These are phyloP conservation scores for Meleagris gallopavo DNA, from an alignment of 2,113 vertebrate genomes.

Conservation along the genomic window DNA sequence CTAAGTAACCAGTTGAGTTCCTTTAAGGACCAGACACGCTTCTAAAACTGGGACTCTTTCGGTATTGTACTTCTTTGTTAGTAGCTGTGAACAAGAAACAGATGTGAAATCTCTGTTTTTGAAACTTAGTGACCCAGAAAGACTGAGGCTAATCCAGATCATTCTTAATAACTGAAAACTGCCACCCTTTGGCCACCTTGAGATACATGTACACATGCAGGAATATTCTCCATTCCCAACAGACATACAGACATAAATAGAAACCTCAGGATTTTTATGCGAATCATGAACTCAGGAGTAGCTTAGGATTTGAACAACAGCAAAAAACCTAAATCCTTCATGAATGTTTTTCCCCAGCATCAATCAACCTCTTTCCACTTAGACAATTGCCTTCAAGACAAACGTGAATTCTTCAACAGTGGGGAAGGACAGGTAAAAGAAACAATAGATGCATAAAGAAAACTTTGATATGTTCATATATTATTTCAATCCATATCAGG, in stretches of 20 bases:
- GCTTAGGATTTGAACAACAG: not conserved
- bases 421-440: not conserved
- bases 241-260: not conserved
- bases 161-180: constrained; percentile 63
- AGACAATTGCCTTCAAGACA: not conserved
- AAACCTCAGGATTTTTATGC: not conserved
- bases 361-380: not conserved
- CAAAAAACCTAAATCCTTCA: not conserved
- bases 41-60: constrained; percentile 33
- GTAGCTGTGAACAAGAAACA: constrained; percentile 75
- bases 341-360: not conserved
- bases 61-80: constrained; percentile 53
- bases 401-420: not conserved
- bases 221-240: not conserved
- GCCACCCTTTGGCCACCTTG: constrained; percentile 44
- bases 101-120: constrained; percentile 66
- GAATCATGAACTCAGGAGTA: not conserved
- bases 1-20: constrained; percentile 24
- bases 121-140: constrained; percentile 67
- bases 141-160: constrained; percentile 62
- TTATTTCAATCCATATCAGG: not conserved
- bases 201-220: not conserved
- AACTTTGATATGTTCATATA: not conserved
- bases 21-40: constrained; percentile 7
- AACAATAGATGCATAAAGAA: not conserved